Evolutionary conservation across 2,888 invertebrate species (phyloP), one percentile per base, ranked within the genome.

Genomic region (Dicycla oo): DNA sequence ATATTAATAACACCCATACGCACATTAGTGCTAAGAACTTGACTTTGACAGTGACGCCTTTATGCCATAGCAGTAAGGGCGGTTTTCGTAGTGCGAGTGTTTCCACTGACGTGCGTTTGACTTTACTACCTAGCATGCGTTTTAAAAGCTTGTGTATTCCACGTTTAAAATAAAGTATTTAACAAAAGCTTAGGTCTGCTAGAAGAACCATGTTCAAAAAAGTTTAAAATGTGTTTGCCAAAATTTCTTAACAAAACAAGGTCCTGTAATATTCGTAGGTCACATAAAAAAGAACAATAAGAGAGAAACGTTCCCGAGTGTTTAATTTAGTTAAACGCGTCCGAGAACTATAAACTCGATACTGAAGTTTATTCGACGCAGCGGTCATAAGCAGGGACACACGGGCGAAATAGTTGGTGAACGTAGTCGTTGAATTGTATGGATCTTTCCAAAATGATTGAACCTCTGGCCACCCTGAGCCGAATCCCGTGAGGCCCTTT

Each of bases 311-410:
- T 82, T 82, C 81, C 68, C 73, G 69, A 77, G 83, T 85, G 87
- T 86, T 88, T 90, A 90, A 91, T 91, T 86, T 80, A 88, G 88
- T 91, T 91, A 88, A 87, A 86, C 81, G 82, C 77, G 84, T 67
- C 75, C 82, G 79, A 69, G 81, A 91, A 90, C 85, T 90, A 88
- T 88, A 87, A 90, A 91, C 88, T 88, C 87, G 78, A 90, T 91
- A 82, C 85, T 78, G 75, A 88, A 91, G 88, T 91, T 90, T 87
- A 86, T 87, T 85, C 80, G 83, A 87, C 83, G 86, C 87, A 82
- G 80, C 76, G 85, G 87, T 87, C 86, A 86, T 89, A 84, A 86
- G 78, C 70, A 61, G 6, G 7, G 75, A 85, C 86, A 86, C 54
- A 89, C 82, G 13, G 83, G 23, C 18, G 2, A 20, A 26, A 5